Conservation (phyloP, 2,113 vertebrate species). For the Indri indri region DNA sequence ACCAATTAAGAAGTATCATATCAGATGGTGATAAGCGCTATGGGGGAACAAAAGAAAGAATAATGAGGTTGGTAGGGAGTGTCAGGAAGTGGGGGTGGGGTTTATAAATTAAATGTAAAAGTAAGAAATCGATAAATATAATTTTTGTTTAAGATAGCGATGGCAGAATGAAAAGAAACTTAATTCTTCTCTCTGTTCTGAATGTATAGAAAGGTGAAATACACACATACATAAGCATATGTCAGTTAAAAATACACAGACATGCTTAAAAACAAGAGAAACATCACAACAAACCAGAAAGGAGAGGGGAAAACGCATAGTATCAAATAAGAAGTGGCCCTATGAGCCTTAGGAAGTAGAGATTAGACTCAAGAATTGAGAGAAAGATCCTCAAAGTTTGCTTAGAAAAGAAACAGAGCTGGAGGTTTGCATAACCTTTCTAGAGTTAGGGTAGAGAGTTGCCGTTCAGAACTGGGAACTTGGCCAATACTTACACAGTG, state of each 20-base stretch:
- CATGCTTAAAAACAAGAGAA: neutral
- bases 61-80: neutral
- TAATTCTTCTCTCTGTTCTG: neutral
- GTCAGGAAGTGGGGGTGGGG: neutral
- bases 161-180: neutral
- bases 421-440: neutral
- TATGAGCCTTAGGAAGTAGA: neutral
- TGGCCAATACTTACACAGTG: neutral
- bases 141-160: neutral
- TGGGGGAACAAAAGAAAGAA: neutral
- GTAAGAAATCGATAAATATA: neutral
- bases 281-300: neutral
- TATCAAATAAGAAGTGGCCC: neutral
- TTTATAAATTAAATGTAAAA: conserved; percentile 1
- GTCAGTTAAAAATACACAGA: neutral
- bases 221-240: neutral
- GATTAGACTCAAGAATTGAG: neutral
- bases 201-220: neutral
- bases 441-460: neutral
- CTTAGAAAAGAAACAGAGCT: neutral
- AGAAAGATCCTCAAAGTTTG: neutral
- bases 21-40: neutral
- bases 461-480: neutral
- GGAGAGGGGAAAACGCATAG: neutral
- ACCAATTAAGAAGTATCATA: neutral